Conservation (phyloP, 2,797 vertebrate genomes). For the Chaunax sp. region DNA sequence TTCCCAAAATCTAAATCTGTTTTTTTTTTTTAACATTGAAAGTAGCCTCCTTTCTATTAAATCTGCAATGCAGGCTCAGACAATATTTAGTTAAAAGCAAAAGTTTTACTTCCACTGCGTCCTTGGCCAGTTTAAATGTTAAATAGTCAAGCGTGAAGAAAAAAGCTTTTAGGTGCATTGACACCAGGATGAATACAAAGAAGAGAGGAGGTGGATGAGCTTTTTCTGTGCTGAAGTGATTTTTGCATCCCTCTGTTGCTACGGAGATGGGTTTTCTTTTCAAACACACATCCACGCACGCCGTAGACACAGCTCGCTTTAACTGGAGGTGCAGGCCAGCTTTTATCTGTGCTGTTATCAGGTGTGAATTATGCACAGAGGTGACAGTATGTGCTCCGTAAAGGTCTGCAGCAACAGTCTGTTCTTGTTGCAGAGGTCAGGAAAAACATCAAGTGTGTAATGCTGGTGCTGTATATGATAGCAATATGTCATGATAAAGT, state of each 20-base stretch:
- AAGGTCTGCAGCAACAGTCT: background rate
- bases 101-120: background rate
- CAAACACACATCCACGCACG: conserved; percentile 1
- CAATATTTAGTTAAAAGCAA: background rate
- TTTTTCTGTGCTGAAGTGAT: conserved; percentile 33
- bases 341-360: conserved; percentile 56
- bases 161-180: conserved; percentile 15
- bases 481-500: background rate
- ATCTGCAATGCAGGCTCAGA: background rate
- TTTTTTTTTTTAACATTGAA: background rate
- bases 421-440: background rate
- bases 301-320: background rate
- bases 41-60: background rate
- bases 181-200: conserved; percentile 23
- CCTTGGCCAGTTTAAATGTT: background rate
- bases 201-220: conserved; percentile 3
- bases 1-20: no score
- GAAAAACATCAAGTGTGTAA: background rate
- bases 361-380: conserved; percentile 46
- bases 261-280: conserved; percentile 37
- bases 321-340: conserved; percentile 12
- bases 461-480: background rate
- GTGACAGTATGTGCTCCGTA: conserved; percentile 38
- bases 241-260: conserved; percentile 54
- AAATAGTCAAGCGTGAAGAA: background rate